Conservation (phyloP, 2,797 vertebrate genomes). For the Aphelocoma californica region DNA sequence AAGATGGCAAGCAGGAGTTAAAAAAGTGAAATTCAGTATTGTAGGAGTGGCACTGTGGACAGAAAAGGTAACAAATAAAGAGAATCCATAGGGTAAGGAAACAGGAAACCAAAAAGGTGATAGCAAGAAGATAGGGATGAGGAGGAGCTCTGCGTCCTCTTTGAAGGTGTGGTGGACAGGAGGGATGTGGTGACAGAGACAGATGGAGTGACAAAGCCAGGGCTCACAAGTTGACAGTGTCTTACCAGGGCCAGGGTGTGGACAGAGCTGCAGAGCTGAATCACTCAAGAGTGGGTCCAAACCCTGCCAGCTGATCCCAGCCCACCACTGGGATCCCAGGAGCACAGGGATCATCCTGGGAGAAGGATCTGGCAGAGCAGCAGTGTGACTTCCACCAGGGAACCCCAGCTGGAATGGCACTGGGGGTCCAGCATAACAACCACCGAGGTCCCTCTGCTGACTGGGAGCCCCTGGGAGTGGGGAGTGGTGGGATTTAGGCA, state of each 20-base stretch:
- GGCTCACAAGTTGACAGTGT: background rate
- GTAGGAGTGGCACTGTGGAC: background rate
- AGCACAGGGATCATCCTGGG: background rate
- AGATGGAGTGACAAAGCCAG: background rate
- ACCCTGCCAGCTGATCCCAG: background rate
- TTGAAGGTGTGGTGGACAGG: background rate
- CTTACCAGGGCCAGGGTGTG: background rate
- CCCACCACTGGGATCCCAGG: background rate
- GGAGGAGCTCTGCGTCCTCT: background rate
- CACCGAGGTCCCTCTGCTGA: background rate
- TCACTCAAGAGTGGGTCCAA: background rate
- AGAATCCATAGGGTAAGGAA: background rate
- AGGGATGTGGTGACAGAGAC: background rate
- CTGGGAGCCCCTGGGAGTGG: background rate
- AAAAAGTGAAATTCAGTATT: background rate
- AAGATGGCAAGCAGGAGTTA: background rate
- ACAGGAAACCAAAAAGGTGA: background rate
- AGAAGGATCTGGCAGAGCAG: background rate
- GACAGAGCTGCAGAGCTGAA: background rate
- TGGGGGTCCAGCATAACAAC: background rate
- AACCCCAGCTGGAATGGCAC: background rate
- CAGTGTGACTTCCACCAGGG: background rate
- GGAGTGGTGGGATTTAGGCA: background rate
- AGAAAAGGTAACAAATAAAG: background rate
- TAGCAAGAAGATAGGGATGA: background rate